Base-by-base conservation (phyloP, 2,888 invertebrate species). In the Heteropelma amictum region DNA sequence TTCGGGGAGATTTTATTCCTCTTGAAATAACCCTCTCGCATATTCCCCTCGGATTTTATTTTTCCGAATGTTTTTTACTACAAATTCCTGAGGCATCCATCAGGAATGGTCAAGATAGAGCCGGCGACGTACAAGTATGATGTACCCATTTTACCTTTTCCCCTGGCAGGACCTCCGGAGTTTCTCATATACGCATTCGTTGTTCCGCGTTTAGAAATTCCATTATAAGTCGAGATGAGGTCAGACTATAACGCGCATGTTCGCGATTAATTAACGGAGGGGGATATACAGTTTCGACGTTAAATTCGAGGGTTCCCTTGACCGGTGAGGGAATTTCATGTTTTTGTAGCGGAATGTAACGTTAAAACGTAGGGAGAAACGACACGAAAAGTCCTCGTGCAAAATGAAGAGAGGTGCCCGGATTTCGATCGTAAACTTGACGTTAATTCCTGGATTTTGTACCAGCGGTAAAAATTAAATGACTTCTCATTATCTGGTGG, bases 131-230 rank as follows among this genome's bases (percentile, higher is more conserved):
- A 30, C 26, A 8, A 26, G 8, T 30, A 30, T 30, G 40, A 35
- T 19, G 21, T 58, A 19, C 61, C 38, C 14, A 61, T 26, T 49
- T 53, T 60, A 47, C 30, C 38, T 8, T 53, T 47, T 35, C 17
- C 23, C 49, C 23, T 26, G 7, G 45, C 12, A 30, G 21, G 42
- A 23, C 42, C 17, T 45, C 23, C 14, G 14, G 45, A 33, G 28
- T n/a, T n/a, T 8, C 33, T 35, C 49, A 45, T 35, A 38, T 21
- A 17, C 42, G 45, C 64, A 8, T 51, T 49, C 40, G 61, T 54
- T 40, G 70, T 19, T 40, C 47, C 74, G 74, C 82, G 83, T 82
- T 86, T 82, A 84, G 81, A 87, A 87, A 87, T 87, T 87, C 87
- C 86, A 87, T 87, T 86, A 86, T 79, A 51, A 75, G 19, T 79